A percentile compares a stretch with the other conserved stretches of the same genome.
Evolutionary conservation across 2,888 invertebrate species (phyloP).

Genomic region (Campoplex capitator): DNA sequence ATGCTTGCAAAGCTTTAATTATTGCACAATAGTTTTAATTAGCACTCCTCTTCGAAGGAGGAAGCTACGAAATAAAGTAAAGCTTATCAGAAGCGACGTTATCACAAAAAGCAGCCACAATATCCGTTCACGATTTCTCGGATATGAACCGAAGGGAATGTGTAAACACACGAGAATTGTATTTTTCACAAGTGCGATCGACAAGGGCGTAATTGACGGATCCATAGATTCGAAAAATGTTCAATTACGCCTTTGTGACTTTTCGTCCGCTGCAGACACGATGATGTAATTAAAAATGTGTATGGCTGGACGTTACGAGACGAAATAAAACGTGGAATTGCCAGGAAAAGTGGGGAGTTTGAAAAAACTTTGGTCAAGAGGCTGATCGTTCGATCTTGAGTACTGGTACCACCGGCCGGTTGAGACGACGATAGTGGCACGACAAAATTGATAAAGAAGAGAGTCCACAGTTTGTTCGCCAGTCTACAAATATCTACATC

Average conservation of each 20-base stretch:
- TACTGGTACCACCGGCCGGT: not conserved
- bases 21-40: not conserved
- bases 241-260: conserved; percentile 2
- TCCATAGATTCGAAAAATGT: not conserved
- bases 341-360: not conserved
- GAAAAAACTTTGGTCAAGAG: conserved; percentile 1
- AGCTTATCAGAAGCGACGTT: conserved; percentile 16
- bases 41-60: not conserved
- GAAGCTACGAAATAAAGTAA: not conserved
- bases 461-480: conserved; percentile 4
- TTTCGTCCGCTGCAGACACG: not conserved
- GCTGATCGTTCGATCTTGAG: conserved; percentile 24
- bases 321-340: not conserved
- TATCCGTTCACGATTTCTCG: conserved; percentile 24
- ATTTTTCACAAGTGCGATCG: not conserved
- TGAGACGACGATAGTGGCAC: not conserved
- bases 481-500: not conserved
- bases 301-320: not conserved
- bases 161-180: not conserved
- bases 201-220: not conserved
- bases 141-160: conserved; percentile 1
- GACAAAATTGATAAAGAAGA: conserved; percentile 23
- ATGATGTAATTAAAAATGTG: conserved; percentile 24
- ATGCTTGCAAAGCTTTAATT: not conserved
- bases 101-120: conserved; percentile 7